phyloP scores from a whole-genome alignment of 2,888 invertebrate genomes.

The Clistopyga incitator region DNA sequence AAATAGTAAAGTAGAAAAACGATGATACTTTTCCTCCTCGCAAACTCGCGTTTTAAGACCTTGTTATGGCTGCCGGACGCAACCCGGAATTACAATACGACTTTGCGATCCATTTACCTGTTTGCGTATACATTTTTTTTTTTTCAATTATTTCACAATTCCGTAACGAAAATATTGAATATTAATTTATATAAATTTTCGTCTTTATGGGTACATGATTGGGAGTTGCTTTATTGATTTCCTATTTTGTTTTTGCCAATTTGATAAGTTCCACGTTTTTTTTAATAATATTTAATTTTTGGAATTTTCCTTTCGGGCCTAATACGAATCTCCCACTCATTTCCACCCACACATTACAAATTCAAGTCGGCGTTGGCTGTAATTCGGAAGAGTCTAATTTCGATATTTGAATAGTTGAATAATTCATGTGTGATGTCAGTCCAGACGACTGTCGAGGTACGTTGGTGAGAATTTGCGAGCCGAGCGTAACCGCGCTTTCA shows the following conservation, averaged over 20 bases:
- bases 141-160: too few relatives aligned
- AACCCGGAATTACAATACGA: slow-evolving; percentile 41
- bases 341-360: slow-evolving; percentile 6
- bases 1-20: neutral
- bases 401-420: slow-evolving; percentile 54
- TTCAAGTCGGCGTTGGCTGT: slow-evolving; percentile 7
- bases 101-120: slow-evolving; percentile 1
- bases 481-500: neutral
- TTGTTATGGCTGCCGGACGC: slow-evolving; percentile 43
- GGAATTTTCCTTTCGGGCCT: too few relatives aligned
- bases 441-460: neutral
- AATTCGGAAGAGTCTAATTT: slow-evolving; percentile 43
- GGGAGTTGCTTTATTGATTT: too few relatives aligned
- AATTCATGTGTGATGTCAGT: slow-evolving; percentile 42
- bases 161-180: too few relatives aligned
- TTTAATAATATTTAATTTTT: too few relatives aligned
- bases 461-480: neutral
- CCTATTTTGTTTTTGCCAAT: too few relatives aligned
- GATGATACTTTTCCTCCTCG: slow-evolving; percentile 10
- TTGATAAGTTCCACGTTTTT: too few relatives aligned
- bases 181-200: too few relatives aligned
- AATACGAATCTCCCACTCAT: neutral
- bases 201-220: too few relatives aligned
- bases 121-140: too few relatives aligned
- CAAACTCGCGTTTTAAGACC: slow-evolving; percentile 10